Evolutionary conservation across 2,113 vertebrate genomes (phyloP).

Genomic region (Nothoprocta perdicaria): DNA sequence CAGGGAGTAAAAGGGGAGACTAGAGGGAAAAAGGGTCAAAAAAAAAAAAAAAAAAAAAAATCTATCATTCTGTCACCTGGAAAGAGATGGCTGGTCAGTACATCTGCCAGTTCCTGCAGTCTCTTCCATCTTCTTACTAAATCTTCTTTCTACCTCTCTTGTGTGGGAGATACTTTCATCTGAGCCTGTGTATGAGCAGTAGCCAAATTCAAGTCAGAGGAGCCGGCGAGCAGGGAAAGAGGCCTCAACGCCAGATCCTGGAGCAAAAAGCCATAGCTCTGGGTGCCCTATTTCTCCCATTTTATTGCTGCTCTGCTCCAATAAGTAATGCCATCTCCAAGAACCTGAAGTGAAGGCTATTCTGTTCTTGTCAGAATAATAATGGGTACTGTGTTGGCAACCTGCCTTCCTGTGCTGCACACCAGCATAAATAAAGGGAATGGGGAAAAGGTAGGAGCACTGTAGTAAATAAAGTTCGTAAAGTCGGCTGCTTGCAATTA

Average conservation of each 20-base stretch:
- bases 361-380: slow-evolving; percentile 60
- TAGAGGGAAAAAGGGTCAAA: not conserved
- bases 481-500: not conserved
- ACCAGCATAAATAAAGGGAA: slow-evolving; percentile 32
- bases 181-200: rapidly evolving
- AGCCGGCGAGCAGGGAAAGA: not conserved
- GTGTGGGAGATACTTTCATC: not conserved
- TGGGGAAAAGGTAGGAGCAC: not conserved
- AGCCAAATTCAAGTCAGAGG: not conserved
- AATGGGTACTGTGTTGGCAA: slow-evolving; percentile 37
- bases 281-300: not conserved
- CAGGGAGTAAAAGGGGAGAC: not conserved
- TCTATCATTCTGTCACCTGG: not conserved
- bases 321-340: not conserved
- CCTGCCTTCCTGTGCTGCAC: not conserved
- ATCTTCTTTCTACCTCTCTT: not conserved
- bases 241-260: not conserved
- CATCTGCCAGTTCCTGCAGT: no score
- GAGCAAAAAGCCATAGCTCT: not conserved
- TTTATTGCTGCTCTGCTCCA: not conserved
- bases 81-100: not conserved
- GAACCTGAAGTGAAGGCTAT: slow-evolving; percentile 44
- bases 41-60: not conserved
- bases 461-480: slow-evolving; percentile 1
- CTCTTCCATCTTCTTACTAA: not conserved